These are phyloP conservation scores for Nasonia vitripennis DNA, from an alignment of 1,140 invertebrate genomes.

Conservation along the genomic window DNA sequence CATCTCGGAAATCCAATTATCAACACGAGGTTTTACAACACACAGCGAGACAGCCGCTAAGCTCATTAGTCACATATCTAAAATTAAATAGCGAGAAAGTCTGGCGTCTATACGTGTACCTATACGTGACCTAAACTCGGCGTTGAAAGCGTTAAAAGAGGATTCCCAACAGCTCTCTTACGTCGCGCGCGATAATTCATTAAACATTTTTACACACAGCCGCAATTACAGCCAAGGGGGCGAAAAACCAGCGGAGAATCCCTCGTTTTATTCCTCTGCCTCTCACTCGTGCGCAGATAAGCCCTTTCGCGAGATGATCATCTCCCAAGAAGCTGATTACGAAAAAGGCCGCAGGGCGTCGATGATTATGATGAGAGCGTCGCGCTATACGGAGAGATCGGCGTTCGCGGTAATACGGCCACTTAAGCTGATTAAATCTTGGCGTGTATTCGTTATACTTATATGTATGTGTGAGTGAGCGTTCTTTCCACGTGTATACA, in stretches of 20 bases:
- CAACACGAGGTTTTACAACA: slow-evolving; percentile 11
- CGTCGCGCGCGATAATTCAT: not conserved
- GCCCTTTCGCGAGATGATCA: not conserved
- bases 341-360: slow-evolving; percentile 3
- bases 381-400: slow-evolving; percentile 7
- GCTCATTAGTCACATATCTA: slow-evolving; percentile 28
- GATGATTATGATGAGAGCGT: slow-evolving; percentile 30
- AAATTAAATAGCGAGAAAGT: slow-evolving; percentile 31
- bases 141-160: slow-evolving; percentile 5
- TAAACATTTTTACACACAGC: not conserved
- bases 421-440: slow-evolving; percentile 46
- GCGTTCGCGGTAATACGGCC: slow-evolving; percentile 36
- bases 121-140: not conserved
- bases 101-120: not conserved
- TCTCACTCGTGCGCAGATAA: not conserved
- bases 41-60: not conserved
- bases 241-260: slow-evolving; percentile 11
- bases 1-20: slow-evolving; percentile 19
- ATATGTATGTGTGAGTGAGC: not conserved
- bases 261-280: not conserved
- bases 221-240: slow-evolving; percentile 5
- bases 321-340: slow-evolving; percentile 1
- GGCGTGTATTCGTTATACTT: slow-evolving; percentile 11
- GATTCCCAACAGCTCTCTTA: not conserved
- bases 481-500: not conserved